These are phyloP conservation scores for Calycopis cecrops DNA, from an alignment of 1,140 invertebrate species.

Conservation along the genomic window DNA sequence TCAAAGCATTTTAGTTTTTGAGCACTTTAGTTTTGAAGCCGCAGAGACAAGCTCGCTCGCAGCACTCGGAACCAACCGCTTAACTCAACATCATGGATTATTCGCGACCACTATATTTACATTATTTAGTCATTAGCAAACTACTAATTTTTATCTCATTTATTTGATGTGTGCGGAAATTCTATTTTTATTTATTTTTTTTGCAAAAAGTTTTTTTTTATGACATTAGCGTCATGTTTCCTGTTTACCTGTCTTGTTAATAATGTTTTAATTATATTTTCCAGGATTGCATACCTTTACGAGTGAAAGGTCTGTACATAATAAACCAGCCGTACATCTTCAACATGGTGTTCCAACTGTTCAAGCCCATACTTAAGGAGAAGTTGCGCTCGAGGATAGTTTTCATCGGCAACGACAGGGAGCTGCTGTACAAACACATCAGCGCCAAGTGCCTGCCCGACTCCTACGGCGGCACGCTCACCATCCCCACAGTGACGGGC, in stretches of 20 bases:
- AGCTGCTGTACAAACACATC: conserved; percentile 86
- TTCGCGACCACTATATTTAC: too few relatives aligned
- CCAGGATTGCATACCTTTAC: conserved; percentile 86
- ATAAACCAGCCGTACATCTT: conserved; percentile 93
- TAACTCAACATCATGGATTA: too few relatives aligned
- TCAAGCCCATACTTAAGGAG: conserved; percentile 89
- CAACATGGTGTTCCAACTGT: conserved; percentile 90
- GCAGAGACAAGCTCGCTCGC: too few relatives aligned
- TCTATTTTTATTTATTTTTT: conserved; percentile 5
- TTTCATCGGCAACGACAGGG: conserved; percentile 89
- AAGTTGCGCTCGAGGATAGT: conserved; percentile 85
- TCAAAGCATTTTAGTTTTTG: too few relatives aligned
- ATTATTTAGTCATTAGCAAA: not conserved
- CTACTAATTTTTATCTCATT: not conserved
- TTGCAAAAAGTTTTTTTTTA: too few relatives aligned
- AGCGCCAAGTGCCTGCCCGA: conserved; percentile 85
- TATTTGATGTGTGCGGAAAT: not conserved
- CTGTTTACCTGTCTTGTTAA: not conserved
- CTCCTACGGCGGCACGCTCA: conserved; percentile 85
- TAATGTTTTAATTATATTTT: conserved; percentile 25
- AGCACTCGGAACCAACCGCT: too few relatives aligned
- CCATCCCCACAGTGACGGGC: conserved; percentile 79
- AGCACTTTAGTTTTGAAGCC: too few relatives aligned
- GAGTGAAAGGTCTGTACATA: conserved; percentile 90
- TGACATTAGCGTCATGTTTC: conserved; percentile 12